Evolutionary conservation across 2,888 invertebrate genomes (phyloP), one percentile per base, ranked within the genome.

Genomic region (Noctua janthina): DNA sequence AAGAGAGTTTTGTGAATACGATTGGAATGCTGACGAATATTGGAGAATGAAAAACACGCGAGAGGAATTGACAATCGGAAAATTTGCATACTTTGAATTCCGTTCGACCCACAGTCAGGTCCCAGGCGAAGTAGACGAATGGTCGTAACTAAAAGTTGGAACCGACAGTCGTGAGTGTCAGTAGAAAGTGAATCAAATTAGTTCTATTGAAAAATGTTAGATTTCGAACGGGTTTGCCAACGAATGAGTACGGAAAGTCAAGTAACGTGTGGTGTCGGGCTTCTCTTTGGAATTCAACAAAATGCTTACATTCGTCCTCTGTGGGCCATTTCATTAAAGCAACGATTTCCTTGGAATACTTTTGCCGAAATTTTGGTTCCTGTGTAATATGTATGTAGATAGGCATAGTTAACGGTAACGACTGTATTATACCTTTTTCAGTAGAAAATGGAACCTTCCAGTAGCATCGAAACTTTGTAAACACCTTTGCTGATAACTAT

Each of bases 61-160:
- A 83, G 68, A 67, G 56, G 82, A 88, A 86, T 89, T 82, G 81
- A 82, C 83, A 87, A 89, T 82, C 81, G 75, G 71, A 68, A 78
- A 83, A 88, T 89, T 89, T 80, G 83, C 84, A 88, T 89, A 85
- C 73, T 81, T 89, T 80, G 76, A 85, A 85, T 86, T 84, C 66
- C 51, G 78, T 70, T 78, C 73, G 72, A 73, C 74, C 64, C 76
- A 39, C 56, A 82, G 71, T 82, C 23, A 56, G 71, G 51, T 78
- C 72, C 64, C 79, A 72, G 51, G 56, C 59, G 62, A 82, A 79
- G 74, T 76, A 81, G 78, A 82, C 59, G 76, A 79, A 79, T 77
- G 66, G 73, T 71, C 64, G 80, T 51, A 87, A 78, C 86, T 81
- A 75, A 86, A 84, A 79, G 77, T 79, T 84, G 77, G 49, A 78